These are phyloP conservation scores for Sparus aurata DNA, from an alignment of 2,797 vertebrate genomes.

Conservation along the genomic window DNA sequence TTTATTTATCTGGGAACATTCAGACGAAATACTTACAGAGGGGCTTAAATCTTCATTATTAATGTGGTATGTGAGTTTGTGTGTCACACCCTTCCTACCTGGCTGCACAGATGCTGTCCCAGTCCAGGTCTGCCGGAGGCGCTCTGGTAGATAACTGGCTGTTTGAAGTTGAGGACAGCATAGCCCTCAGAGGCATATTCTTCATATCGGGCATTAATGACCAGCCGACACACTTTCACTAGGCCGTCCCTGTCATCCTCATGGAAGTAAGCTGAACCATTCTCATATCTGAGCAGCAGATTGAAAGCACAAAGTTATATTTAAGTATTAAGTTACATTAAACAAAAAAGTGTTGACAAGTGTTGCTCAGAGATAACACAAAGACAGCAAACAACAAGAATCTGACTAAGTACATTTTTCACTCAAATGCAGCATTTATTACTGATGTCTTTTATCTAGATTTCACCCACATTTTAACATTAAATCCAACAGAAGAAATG, in stretches of 20 bases:
- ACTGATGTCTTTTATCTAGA: background rate
- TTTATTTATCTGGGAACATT: background rate
- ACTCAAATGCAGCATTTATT: background rate
- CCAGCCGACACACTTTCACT: slow-evolving; percentile 93
- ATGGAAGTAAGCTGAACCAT: slow-evolving; percentile 94
- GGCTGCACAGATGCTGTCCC: slow-evolving; percentile 94
- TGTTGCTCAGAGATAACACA: background rate
- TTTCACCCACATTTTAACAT: background rate
- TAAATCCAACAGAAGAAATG: background rate
- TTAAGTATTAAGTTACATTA: background rate
- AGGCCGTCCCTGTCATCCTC: slow-evolving; percentile 96
- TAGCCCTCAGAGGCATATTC: slow-evolving; percentile 94
- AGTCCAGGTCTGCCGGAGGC: slow-evolving; percentile 92
- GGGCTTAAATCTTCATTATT: background rate
- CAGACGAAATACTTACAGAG: background rate
- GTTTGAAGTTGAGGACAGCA: slow-evolving; percentile 85
- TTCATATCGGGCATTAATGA: slow-evolving; percentile 93
- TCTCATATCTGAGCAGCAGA: slow-evolving; percentile 90
- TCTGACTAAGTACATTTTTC: background rate
- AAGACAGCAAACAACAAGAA: background rate
- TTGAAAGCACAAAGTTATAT: background rate
- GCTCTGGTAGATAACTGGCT: slow-evolving; percentile 95
- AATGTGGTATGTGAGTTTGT: background rate
- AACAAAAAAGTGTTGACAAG: too few species aligned
- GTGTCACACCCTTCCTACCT: slow-evolving; percentile 81